Conservation (phyloP, 2,113 vertebrate species). For the Amia ocellicauda region DNA sequence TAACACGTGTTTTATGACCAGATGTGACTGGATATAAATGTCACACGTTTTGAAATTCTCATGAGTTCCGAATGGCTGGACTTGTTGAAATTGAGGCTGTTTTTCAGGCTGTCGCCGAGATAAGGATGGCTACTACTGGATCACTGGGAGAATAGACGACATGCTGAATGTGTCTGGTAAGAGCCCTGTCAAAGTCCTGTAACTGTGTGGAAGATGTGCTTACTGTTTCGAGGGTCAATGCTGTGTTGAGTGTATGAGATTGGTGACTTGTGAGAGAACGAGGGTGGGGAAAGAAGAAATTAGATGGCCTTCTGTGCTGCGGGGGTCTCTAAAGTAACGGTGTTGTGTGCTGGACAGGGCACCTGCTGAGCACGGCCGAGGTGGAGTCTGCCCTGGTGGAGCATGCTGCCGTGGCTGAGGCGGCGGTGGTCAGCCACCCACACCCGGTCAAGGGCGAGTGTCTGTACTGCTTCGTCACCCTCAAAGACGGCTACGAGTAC, state of each 20-base stretch:
- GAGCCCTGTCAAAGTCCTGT: conserved; percentile 19
- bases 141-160: conserved; percentile 95
- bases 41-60: too few relatives aligned
- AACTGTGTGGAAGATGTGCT: too few relatives aligned
- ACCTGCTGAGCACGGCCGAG: conserved; percentile 89
- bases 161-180: conserved; percentile 97
- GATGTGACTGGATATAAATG: too few relatives aligned
- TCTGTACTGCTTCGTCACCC: conserved; percentile 93
- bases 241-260: too few relatives aligned
- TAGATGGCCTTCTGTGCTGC: too few relatives aligned
- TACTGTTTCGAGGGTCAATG: too few relatives aligned
- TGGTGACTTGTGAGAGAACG: too few relatives aligned
- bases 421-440: conserved; percentile 84
- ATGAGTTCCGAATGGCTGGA: too few relatives aligned
- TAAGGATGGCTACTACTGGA: conserved; percentile 95
- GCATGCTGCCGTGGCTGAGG: conserved; percentile 77
- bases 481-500: conserved; percentile 75
- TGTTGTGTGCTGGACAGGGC: conserved; percentile 63
- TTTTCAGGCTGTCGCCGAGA: conserved; percentile 86
- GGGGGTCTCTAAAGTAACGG: neutral
- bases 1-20: too few relatives aligned
- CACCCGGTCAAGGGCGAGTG: conserved; percentile 93
- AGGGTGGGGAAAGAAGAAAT: too few relatives aligned
- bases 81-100: too few relatives aligned
- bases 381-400: conserved; percentile 91